Percentiles rank a stretch among this genome's conserved stretches.
Evolutionary conservation across 2,888 invertebrate genomes (phyloP).

Genomic region (Cosmorhoe ocellata): DNA sequence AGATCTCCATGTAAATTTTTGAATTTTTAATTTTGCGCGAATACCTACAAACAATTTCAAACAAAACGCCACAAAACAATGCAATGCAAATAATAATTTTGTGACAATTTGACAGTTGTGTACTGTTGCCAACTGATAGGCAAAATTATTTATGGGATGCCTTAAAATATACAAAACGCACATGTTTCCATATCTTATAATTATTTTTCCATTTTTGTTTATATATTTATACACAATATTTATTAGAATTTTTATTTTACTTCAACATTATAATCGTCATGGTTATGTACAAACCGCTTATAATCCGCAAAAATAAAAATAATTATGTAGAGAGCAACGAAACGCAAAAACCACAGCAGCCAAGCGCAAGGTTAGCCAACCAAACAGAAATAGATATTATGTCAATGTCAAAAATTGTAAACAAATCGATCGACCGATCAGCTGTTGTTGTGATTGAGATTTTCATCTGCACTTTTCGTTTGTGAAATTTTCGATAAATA

Average conservation of each 20-base stretch:
- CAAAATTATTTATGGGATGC: slow-evolving; percentile 2
- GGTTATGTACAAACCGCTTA: no score
- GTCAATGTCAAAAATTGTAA: slow-evolving; percentile 30
- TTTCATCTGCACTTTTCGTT: neutral
- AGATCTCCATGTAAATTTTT: neutral
- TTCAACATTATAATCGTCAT: no score
- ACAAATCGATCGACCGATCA: slow-evolving; percentile 27
- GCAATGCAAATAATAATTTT: slow-evolving; percentile 7
- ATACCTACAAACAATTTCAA: slow-evolving; percentile 24
- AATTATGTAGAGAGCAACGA: neutral
- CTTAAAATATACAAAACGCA: neutral
- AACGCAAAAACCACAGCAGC: slow-evolving; percentile 2
- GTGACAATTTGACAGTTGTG: slow-evolving; percentile 24
- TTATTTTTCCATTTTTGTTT: no score
- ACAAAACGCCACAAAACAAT: slow-evolving; percentile 31
- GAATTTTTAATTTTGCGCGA: slow-evolving; percentile 9
- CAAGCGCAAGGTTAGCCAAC: slow-evolving; percentile 11
- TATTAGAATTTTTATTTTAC: no score
- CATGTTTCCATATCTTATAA: no score
- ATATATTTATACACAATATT: no score
- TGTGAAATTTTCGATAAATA: neutral
- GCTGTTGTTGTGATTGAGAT: slow-evolving; percentile 16
- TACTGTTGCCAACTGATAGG: slow-evolving; percentile 17
- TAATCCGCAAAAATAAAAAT: no score
- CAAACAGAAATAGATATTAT: slow-evolving; percentile 1